Base-by-base conservation (phyloP, 2,888 invertebrate species). In the Kryphioiulus occultus region DNA sequence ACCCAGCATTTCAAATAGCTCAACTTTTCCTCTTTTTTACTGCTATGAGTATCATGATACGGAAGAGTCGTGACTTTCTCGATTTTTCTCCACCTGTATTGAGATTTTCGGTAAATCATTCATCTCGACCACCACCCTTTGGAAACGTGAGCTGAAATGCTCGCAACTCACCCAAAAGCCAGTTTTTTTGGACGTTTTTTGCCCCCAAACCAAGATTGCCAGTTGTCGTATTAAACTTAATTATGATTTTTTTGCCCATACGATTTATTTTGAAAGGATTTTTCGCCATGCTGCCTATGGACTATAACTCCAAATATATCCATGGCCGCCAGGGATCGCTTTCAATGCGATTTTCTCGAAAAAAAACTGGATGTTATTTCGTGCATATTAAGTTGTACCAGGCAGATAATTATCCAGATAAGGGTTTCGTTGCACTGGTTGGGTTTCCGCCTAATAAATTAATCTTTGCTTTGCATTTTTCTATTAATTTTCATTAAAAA, bases 181-280 rank as follows among this genome's bases (percentile, higher is more conserved):
- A 78, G 78, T 78, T 78, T 78, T 78, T 78, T 59, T 9, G 30
- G 78, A 26, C 10, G 12, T 12, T 78, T 78, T 78, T 78, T 30
- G 26, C 78, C 26, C 1, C 22, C 15, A 30, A 30, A 15, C 30
- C 78, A 30, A 30, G 78, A 78, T 30, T 30, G 78, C 78, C 78
- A 78, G 78, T 78, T 78, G 78, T 78, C 78, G 30, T 78, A 78
- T 78, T 78, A 78, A 22, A 30, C 78, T 68, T 78, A 78, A 78
- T 78, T 78, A 78, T 15, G 78, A 78, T 78, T 78, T 78, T 78
- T 78, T 78, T 15, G 30, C 78, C 78, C 22, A 30, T 12, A 12
- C 12, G 78, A 78, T 78, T 78, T 78, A 78, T 15, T 78, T 30
- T 78, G 30, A 78, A 78, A 68, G 22, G 22, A 68, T 68, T 68